Percentiles rank a stretch among this genome's conserved stretches.
phyloP scores from a whole-genome alignment of 2,113 vertebrate genomes.

The Procavia capensis region DNA sequence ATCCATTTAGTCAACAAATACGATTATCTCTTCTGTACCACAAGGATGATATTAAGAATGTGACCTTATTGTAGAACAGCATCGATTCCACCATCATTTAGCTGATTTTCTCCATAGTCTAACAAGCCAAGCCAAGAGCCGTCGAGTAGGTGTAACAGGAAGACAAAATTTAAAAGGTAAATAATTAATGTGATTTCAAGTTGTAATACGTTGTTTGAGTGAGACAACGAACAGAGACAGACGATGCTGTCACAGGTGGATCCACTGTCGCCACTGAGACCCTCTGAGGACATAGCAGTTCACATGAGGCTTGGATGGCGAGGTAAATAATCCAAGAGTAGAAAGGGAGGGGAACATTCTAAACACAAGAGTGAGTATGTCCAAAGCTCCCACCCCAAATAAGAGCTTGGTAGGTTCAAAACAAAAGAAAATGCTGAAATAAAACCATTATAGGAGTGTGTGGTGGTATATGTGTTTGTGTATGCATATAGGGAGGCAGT shows the following conservation, averaged over 20 bases:
- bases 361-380: background rate
- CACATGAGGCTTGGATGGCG: background rate
- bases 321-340: background rate
- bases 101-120: background rate
- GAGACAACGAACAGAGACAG: background rate
- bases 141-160: too few species aligned
- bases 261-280: background rate
- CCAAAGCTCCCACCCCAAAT: background rate
- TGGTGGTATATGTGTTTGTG: background rate
- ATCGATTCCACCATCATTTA: background rate
- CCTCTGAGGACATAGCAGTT: background rate
- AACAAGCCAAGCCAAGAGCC: too few species aligned
- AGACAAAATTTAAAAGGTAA: conserved; percentile 4
- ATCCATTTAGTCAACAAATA: background rate
- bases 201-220: background rate
- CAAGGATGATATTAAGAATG: background rate
- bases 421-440: background rate
- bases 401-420: background rate
- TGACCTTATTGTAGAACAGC: background rate
- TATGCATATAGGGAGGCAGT: background rate
- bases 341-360: background rate
- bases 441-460: background rate
- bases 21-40: background rate
- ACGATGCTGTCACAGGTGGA: background rate
- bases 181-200: background rate